Percentiles rank a stretch among this genome's conserved stretches.
Conservation (phyloP, 2,888 invertebrate species). For the Melangyna quadrimaculata region DNA sequence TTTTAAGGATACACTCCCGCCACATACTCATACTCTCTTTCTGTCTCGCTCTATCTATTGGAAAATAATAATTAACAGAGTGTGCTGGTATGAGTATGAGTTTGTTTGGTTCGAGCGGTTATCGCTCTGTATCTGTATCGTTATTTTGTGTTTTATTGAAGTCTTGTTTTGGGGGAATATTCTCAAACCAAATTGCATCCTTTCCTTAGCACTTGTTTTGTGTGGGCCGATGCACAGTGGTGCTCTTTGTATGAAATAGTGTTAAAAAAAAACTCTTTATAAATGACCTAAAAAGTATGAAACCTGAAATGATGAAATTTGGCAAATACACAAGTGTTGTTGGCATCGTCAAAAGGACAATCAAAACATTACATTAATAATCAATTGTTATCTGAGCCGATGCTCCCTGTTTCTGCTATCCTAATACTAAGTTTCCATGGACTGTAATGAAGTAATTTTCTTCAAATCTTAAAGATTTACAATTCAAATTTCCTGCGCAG, state of each 20-base stretch:
- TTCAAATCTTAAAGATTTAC: no score
- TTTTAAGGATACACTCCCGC: not conserved
- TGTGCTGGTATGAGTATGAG: not conserved
- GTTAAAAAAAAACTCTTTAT: not conserved
- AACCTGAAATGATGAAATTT: no score
- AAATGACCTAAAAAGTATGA: not conserved
- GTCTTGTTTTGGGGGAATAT: not conserved
- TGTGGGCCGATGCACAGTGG: not conserved
- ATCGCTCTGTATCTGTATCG: not conserved
- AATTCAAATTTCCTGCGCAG: no score
- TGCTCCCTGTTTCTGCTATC: no score
- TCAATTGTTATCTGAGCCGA: no score
- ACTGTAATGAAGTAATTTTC: no score
- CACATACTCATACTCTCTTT: not conserved
- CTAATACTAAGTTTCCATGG: no score
- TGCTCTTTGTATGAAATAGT: not conserved
- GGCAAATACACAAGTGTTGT: no score
- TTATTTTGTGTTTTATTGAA: not conserved
- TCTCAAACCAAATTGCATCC: not conserved
- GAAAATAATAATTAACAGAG: not conserved
- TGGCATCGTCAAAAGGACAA: no score
- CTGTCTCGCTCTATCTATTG: not conserved
- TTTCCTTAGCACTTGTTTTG: not conserved
- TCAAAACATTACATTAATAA: no score
- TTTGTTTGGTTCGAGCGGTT: not conserved